Conservation (phyloP, 2,113 vertebrate genomes). For the Mellivora capensis region DNA sequence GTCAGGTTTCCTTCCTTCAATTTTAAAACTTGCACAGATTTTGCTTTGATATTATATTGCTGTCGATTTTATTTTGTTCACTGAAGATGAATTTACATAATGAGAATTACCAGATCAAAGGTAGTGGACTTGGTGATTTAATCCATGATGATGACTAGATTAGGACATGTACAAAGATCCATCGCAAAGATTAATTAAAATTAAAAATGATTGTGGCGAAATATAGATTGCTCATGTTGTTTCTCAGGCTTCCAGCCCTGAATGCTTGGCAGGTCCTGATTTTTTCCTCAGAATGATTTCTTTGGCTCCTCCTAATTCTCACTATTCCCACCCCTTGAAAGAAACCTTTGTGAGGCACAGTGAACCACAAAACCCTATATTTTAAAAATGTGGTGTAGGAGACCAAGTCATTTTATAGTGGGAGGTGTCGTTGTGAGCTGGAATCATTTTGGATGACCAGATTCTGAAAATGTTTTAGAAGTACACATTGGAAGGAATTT, state of each 20-base stretch:
- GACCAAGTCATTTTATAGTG: background rate
- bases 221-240: background rate
- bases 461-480: constrained; percentile 37
- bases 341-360: background rate
- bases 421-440: background rate
- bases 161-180: background rate
- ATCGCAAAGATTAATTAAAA: background rate
- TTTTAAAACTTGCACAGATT: background rate
- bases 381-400: background rate
- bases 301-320: constrained; percentile 1
- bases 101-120: background rate
- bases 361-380: background rate
- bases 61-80: background rate
- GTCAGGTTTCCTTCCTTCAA: background rate
- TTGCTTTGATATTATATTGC: background rate
- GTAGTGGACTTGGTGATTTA: constrained; percentile 19
- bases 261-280: background rate
- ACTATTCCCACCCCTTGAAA: background rate
- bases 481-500: background rate
- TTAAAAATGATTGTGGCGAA: background rate
- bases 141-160: background rate
- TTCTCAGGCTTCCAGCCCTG: background rate
- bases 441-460: background rate
- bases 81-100: background rate
- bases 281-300: background rate